Percentiles rank a stretch among this genome's conserved stretches.
Evolutionary conservation across 1,140 invertebrate genomes (phyloP).

Genomic region (Thaumetopoea pityocampa): DNA sequence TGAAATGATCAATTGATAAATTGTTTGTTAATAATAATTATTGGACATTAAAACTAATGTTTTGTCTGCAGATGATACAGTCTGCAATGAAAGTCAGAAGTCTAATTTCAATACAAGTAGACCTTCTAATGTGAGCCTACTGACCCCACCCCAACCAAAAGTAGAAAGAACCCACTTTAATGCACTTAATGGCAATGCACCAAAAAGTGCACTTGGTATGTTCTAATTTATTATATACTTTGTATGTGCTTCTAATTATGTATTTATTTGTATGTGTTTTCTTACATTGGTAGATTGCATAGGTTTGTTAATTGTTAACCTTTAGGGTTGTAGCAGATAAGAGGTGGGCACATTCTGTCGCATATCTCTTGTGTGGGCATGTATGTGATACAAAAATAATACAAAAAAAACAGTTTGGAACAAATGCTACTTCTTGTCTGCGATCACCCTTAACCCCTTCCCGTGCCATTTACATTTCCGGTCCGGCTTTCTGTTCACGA

Average conservation of each 20-base stretch:
- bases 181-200: slow-evolving; percentile 62
- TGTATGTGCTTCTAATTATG: slow-evolving; percentile 6
- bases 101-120: slow-evolving; percentile 46
- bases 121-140: slow-evolving; percentile 40
- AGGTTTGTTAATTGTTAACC: too few species aligned
- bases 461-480: too few species aligned
- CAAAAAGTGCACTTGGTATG: slow-evolving; percentile 63
- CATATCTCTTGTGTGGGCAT: too few species aligned
- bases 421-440: too few species aligned
- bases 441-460: too few species aligned
- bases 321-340: too few species aligned
- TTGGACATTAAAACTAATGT: slow-evolving; percentile 20
- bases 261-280: neutral
- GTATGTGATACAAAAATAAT: too few species aligned
- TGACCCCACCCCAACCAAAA: slow-evolving; percentile 41
- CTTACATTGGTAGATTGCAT: too few species aligned
- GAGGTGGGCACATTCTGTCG: too few species aligned
- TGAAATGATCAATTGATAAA: too few species aligned
- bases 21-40: slow-evolving; percentile 1
- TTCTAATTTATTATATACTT: slow-evolving; percentile 18
- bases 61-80: slow-evolving; percentile 67
- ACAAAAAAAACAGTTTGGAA: too few species aligned
- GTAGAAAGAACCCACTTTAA: slow-evolving; percentile 52
- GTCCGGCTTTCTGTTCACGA: too few species aligned
- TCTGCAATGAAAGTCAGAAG: slow-evolving; percentile 63